Evolutionary conservation across 2,888 invertebrate species (phyloP), one percentile per base, ranked within the genome.

Genomic region (Kryphioiulus occultus): DNA sequence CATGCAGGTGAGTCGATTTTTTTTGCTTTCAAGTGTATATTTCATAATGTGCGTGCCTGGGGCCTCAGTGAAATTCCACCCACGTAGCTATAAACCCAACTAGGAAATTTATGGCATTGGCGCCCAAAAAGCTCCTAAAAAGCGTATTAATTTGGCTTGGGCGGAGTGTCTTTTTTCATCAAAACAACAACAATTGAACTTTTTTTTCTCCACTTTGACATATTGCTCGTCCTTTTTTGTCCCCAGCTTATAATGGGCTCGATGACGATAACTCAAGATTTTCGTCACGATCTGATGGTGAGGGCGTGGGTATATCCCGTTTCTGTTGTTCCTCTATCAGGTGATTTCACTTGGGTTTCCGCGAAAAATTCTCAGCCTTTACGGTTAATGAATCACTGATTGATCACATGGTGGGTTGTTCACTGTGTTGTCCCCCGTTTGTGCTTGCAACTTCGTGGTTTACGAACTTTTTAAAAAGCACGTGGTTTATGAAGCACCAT

Each of bases 91-190:
- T n/a, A n/a, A n/a, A n/a, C n/a, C 2, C 30, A 78, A 17, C 78
- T 78, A 5, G 78, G 17, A 17, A 78, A 78, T 78, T 30, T 78
- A 30, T 78, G 15, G 30, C 78, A 78, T 32, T 78, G 26, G 78
- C 78, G 30, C 26, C 78, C 30, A 78, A 30, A 78, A 78, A 78
- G 78, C 78, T 78, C 26, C 78, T 78, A 78, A 30, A 78, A 78
- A 78, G 78, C 78, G 78, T 78, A 78, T 78, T 78, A 78, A 78
- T 78, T 78, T 78, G 30, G 78, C 78, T 78, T 78, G 78, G 78
- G 78, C 78, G 78, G 78, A 78, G 78, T 78, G 78, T 78, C 68
- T 68, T 78, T 78, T 78, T 78, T 78, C 78, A 78, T 30, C 78
- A 78, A 78, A 78, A 78, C 78, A 78, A 78, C 78, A 78, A 78